phyloP scores from a whole-genome alignment of 2,888 invertebrate genomes.

The Dermolepida albohirtum region DNA sequence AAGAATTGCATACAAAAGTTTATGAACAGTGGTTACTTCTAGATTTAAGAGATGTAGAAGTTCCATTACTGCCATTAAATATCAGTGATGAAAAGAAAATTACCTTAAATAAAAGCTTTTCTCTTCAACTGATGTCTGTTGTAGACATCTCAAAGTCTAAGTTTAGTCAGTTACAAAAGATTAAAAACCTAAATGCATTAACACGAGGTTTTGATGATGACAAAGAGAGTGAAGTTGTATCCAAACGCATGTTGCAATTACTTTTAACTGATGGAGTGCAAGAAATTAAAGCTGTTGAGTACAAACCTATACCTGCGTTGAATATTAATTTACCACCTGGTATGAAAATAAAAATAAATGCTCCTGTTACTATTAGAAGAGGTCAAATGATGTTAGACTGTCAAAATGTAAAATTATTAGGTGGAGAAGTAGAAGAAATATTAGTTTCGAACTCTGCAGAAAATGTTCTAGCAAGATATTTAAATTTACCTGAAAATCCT shows the following conservation, averaged over 20 bases:
- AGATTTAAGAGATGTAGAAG: constrained; percentile 74
- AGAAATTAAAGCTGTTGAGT: constrained; percentile 78
- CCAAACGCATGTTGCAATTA: constrained; percentile 76
- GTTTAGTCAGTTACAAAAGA: constrained; percentile 63
- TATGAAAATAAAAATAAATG: constrained; percentile 74
- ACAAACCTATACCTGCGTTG: constrained; percentile 71
- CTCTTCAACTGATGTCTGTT: constrained; percentile 73
- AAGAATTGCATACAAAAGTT: constrained; percentile 70
- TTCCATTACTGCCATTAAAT: constrained; percentile 71
- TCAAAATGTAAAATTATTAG: constrained; percentile 71
- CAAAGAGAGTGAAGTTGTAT: constrained; percentile 65
- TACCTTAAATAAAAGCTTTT: constrained; percentile 69
- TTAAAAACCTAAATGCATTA: constrained; percentile 63
- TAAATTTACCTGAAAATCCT: constrained; percentile 69
- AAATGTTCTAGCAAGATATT: constrained; percentile 70
- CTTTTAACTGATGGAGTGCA: constrained; percentile 81
- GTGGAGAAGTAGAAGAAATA: constrained; percentile 79
- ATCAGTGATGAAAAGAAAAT: constrained; percentile 66
- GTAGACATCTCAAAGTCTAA: constrained; percentile 72
- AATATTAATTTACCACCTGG: constrained; percentile 72
- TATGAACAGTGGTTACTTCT: constrained; percentile 76
- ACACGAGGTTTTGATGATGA: constrained; percentile 72
- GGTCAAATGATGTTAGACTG: constrained; percentile 77
- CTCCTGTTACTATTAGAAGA: constrained; percentile 77
- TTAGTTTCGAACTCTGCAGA: constrained; percentile 70